These are phyloP conservation scores for Poecilia latipinna DNA, from an alignment of 2,113 vertebrate species.

Conservation along the genomic window DNA sequence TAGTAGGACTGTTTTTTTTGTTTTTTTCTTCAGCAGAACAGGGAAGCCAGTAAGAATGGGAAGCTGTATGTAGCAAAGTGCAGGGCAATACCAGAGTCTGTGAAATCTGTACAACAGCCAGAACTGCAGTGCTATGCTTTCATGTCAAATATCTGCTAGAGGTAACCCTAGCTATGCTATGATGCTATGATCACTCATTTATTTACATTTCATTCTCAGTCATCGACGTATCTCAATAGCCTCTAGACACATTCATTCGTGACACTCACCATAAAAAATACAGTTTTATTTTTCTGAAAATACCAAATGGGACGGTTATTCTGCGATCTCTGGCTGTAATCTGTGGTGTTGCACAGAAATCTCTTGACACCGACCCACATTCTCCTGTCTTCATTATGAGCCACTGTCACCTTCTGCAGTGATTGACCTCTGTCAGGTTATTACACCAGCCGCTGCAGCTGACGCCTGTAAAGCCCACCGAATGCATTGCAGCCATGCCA, in stretches of 20 bases:
- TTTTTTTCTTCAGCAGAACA: neutral
- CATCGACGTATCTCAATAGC: neutral
- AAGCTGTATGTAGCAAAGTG: neutral
- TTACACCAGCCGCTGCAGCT: conserved; percentile 64
- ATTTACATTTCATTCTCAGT: too few relatives aligned
- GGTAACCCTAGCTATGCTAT: too few relatives aligned
- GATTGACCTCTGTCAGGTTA: conserved; percentile 55
- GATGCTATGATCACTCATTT: too few relatives aligned
- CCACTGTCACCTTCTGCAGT: neutral
- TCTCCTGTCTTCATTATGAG: too few relatives aligned
- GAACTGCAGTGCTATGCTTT: too few relatives aligned
- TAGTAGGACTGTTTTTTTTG: neutral
- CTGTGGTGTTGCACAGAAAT: too few relatives aligned
- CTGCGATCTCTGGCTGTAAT: too few relatives aligned
- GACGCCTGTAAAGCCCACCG: conserved; percentile 18
- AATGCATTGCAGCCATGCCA: conserved; percentile 60
- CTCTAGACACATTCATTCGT: neutral
- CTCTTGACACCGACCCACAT: too few relatives aligned
- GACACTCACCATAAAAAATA: neutral
- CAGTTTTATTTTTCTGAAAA: neutral
- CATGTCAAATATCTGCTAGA: too few relatives aligned
- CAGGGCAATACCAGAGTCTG: neutral
- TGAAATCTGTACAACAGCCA: neutral
- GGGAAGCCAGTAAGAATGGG: neutral
- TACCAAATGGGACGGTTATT: conserved; percentile 2